Conservation (phyloP, 2,113 vertebrate species). For the Pangasianodon hypophthalmus region DNA sequence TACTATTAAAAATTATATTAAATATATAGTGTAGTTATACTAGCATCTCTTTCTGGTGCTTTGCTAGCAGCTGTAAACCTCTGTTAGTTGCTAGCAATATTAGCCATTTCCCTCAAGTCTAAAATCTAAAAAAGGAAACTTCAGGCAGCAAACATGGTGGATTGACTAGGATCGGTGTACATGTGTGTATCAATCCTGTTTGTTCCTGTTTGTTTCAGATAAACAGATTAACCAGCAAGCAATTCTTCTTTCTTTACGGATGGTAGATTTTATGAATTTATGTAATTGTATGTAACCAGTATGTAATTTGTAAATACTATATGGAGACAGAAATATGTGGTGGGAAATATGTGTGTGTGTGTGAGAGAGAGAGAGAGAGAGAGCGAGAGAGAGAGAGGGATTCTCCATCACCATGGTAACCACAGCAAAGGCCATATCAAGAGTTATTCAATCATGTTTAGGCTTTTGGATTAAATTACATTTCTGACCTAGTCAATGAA, state of each 20-base stretch:
- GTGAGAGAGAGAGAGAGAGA: constrained; percentile 21
- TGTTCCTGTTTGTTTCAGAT: neutral
- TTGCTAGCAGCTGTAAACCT: neutral
- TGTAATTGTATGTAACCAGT: no score
- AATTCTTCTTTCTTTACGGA: neutral
- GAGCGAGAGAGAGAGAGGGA: neutral
- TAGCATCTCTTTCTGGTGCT: neutral
- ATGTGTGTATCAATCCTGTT: neutral
- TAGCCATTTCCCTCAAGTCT: neutral
- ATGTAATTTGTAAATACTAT: neutral
- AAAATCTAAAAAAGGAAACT: neutral
- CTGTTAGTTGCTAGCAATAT: neutral
- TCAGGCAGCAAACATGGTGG: neutral
- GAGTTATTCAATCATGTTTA: constrained; percentile 36
- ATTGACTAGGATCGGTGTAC: neutral
- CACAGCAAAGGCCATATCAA: constrained; percentile 28
- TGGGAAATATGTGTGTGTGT: constrained; percentile 11
- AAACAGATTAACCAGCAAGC: neutral
- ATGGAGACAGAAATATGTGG: neutral
- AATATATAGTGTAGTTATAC: neutral
- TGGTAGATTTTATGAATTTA: neutral
- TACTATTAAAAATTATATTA: neutral
- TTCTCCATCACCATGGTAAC: constrained; percentile 33
- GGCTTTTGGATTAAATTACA: constrained; percentile 31
- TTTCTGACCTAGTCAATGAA: constrained; percentile 23